A percentile compares a stretch with the other conserved stretches of the same genome.
Evolutionary conservation across 2,113 vertebrate species (phyloP).

Genomic region (Equus quagga): DNA sequence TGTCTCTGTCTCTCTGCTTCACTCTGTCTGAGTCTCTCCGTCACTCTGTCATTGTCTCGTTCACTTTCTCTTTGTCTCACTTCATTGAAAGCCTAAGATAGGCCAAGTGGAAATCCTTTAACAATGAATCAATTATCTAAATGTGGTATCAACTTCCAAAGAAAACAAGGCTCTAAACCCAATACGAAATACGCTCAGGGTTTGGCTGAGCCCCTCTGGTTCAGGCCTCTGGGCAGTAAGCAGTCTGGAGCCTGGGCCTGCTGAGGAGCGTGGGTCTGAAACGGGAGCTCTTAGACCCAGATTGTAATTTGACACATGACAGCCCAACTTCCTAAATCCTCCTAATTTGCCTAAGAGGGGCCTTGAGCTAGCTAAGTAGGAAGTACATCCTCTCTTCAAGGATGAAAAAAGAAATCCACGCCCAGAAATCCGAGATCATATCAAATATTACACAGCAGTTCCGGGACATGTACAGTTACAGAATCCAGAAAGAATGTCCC

Average conservation of each 20-base stretch:
- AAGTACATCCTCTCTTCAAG: background rate
- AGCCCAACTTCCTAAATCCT: background rate
- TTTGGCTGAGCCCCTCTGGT: background rate
- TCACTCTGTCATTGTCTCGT: background rate
- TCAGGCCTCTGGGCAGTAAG: background rate
- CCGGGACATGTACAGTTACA: background rate
- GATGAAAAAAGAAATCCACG: background rate
- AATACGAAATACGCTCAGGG: fast-evolving
- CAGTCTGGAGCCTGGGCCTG: too few species aligned
- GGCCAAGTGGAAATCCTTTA: background rate
- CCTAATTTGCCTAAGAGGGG: background rate
- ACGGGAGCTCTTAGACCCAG: background rate
- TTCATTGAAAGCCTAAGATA: background rate
- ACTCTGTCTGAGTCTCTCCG: background rate
- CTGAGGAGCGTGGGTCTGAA: background rate
- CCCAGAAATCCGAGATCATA: background rate
- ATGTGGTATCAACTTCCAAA: background rate
- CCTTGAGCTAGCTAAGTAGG: background rate
- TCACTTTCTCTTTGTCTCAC: background rate
- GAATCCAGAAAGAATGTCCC: background rate
- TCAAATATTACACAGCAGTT: background rate
- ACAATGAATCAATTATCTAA: background rate
- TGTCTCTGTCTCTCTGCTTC: background rate
- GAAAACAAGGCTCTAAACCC: background rate
- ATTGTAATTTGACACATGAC: background rate